phyloP scores from a whole-genome alignment of 2,113 vertebrate genomes.

The Protomyctophum bolini region DNA sequence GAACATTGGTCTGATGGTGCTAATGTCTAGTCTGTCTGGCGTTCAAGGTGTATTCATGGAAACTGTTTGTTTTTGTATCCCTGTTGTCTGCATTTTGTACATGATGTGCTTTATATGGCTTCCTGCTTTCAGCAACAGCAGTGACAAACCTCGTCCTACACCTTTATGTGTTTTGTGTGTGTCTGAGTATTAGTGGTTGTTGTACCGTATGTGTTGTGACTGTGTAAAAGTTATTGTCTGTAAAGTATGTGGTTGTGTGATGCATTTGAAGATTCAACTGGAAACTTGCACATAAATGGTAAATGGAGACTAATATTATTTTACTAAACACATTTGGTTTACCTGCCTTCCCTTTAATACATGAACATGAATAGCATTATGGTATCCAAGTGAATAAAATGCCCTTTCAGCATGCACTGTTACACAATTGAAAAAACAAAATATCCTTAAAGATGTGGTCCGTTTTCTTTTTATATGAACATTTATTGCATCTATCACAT shows the following conservation, averaged over 20 bases:
- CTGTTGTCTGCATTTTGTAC: slow-evolving; percentile 39
- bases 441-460: slow-evolving; percentile 11
- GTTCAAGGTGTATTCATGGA: slow-evolving; percentile 33
- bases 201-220: slow-evolving; percentile 14
- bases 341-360: slow-evolving; percentile 39
- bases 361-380: slow-evolving; percentile 38
- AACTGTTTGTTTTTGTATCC: slow-evolving; percentile 39
- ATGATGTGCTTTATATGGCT: slow-evolving; percentile 18
- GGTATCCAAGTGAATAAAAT: slow-evolving; percentile 14
- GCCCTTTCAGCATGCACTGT: slow-evolving; percentile 71
- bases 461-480: slow-evolving; percentile 4
- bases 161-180: neutral
- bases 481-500: neutral
- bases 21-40: slow-evolving; percentile 39
- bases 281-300: slow-evolving; percentile 5
- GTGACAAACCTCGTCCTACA: neutral
- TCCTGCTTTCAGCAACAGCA: slow-evolving; percentile 18
- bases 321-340: slow-evolving; percentile 13
- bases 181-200: slow-evolving; percentile 9
- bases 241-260: slow-evolving; percentile 12
- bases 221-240: slow-evolving; percentile 4
- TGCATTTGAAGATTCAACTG: slow-evolving; percentile 20
- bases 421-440: neutral
- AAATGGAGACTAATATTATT: slow-evolving; percentile 18
- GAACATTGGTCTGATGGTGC: slow-evolving; percentile 47